Evolutionary conservation across 1,140 invertebrate genomes (phyloP).

Genomic region (Sycobia sp.): DNA sequence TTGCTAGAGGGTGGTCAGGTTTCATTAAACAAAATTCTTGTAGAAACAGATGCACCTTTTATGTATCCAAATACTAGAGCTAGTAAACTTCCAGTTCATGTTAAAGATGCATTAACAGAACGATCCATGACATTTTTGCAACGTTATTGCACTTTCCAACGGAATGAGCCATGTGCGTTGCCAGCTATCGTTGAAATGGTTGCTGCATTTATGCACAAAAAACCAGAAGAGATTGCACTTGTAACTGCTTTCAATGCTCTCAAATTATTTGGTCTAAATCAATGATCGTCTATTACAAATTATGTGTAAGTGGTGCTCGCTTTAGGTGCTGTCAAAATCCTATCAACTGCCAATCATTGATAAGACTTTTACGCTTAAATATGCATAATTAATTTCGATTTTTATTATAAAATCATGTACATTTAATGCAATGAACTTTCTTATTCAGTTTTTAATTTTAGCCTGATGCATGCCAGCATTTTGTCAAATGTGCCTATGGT

Average conservation of each 20-base stretch:
- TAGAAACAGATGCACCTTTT: constrained; percentile 93
- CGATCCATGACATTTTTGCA: constrained; percentile 74
- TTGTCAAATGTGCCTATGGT: no score
- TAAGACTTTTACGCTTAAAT: constrained; percentile 10
- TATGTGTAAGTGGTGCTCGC: constrained; percentile 34
- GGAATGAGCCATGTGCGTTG: constrained; percentile 93
- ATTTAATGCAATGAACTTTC: constrained; percentile 21
- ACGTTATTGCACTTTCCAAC: constrained; percentile 91
- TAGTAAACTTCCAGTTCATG: constrained; percentile 83
- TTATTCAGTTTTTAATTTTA: constrained; percentile 21
- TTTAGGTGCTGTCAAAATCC: constrained; percentile 13
- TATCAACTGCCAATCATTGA: constrained; percentile 3
- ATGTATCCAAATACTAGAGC: constrained; percentile 96
- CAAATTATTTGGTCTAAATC: constrained; percentile 87
- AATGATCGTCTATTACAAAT: constrained; percentile 59
- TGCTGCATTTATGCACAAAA: constrained; percentile 84
- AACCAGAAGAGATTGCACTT: constrained; percentile 88
- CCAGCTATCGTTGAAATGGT: constrained; percentile 93
- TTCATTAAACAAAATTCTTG: constrained; percentile 81
- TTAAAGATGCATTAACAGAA: constrained; percentile 87
- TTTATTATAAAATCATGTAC: constrained; percentile 13
- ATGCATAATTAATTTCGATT: constrained; percentile 17
- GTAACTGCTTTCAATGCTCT: constrained; percentile 92
- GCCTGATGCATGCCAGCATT: no score
- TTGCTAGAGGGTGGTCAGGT: constrained; percentile 79